Conservation (phyloP, 2,888 invertebrate species). For the Eucera pruinosa region DNA sequence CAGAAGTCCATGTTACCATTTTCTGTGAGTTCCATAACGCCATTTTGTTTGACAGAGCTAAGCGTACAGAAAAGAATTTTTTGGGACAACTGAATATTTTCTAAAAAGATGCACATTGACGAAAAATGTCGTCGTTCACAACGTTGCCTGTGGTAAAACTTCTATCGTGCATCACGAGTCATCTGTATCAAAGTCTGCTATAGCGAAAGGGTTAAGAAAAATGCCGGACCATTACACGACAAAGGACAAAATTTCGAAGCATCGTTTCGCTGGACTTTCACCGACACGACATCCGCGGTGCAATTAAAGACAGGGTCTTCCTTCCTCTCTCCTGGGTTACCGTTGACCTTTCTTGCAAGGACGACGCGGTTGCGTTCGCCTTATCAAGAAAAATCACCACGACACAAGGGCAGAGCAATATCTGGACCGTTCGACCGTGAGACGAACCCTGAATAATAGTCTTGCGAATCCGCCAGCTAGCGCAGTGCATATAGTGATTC, state of each 20-base stretch:
- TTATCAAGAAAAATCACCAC: slow-evolving; percentile 55
- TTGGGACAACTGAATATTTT: no score
- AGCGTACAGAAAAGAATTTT: no score
- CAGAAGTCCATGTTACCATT: no score
- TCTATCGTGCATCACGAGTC: no score
- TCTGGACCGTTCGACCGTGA: slow-evolving; percentile 59
- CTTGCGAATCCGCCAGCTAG: slow-evolving; percentile 27
- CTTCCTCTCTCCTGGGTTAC: slow-evolving; percentile 1
- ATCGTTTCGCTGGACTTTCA: slow-evolving; percentile 17
- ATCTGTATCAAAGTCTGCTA: no score
- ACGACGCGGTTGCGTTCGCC: slow-evolving; percentile 40
- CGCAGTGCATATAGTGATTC: neutral
- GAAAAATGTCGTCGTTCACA: no score
- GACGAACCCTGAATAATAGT: slow-evolving; percentile 65
- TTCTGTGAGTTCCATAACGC: no score
- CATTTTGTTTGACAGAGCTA: no score
- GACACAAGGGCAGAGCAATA: slow-evolving; percentile 53
- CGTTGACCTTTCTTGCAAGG: slow-evolving; percentile 49
- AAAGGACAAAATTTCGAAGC: slow-evolving; percentile 8
- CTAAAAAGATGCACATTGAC: no score
- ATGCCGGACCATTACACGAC: no score
- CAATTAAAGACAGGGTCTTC: slow-evolving; percentile 17
- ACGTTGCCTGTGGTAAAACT: no score
- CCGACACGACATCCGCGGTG: neutral
- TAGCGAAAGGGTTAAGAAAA: no score